Base-by-base conservation (phyloP, 2,797 vertebrate species). In the Poecilia gillii region DNA sequence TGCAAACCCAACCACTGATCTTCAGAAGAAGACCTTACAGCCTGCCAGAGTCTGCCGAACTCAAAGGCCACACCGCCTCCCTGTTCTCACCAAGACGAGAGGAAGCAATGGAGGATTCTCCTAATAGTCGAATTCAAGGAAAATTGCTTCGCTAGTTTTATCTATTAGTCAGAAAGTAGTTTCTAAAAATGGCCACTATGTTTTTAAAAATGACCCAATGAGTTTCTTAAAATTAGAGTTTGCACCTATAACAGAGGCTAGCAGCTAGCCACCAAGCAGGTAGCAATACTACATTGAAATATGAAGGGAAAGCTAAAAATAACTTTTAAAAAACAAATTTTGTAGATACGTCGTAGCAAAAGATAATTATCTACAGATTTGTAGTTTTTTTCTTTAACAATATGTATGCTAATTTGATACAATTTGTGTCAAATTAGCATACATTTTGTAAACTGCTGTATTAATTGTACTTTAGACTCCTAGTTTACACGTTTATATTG, bases 1-100 rank as follows among this genome's bases (percentile, higher is more conserved):
- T 74, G 74, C 82, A 68, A 85, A 79, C 85, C 84, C 85, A 76
- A 14, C 88, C 83, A 84, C 87, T 89, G 87, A 91, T 91, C 80
- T 90, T 79, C 81, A 87, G 82, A 91, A 39, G 46, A 68, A 74
- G 78, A 90, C 88, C 87, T 86, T 81, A 80, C 23, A 87, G 84
- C 86, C 74, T 78, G 16, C 64, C 75, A 36, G 59, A 79, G 83
- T 64, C 77, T 51, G 79, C 33, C 25, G 46, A 20, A 25, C 85
- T 81, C 79, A 83, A 84, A 84, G 76, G 81, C 87, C 81, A 39
- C 68, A 5, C 23, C 6, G 2, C 39, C 66, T 70, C 39, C 23
- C 31, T 0, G 71, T 59, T 85, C 72, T 70, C 73, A 64, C n/a
- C 11, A 2, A 25, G n/a, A 74, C 36, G 55, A 28, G 62, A 64